Conservation (phyloP, 2,113 vertebrate genomes). For the Plecotus auritus region DNA sequence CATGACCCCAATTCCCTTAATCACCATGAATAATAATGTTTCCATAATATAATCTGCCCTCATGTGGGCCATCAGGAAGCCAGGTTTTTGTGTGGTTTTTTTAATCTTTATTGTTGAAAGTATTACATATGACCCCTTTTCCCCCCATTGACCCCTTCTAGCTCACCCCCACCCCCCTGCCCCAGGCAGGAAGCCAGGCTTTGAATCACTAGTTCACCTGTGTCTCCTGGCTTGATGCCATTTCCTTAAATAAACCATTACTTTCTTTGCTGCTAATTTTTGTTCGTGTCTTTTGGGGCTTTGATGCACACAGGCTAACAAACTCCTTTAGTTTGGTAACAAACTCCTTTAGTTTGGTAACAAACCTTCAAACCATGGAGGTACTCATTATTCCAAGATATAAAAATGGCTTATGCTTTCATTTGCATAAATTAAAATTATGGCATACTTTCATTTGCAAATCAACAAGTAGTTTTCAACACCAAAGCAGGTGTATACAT, state of each 20-base stretch:
- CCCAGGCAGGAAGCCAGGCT: neutral
- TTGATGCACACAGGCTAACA: neutral
- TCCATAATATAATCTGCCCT: neutral
- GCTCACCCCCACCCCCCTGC: too few species aligned
- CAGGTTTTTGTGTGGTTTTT: neutral
- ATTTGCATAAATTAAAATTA: neutral
- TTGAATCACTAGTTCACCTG: neutral
- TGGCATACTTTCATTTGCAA: neutral
- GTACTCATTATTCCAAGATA: neutral
- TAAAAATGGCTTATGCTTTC: neutral
- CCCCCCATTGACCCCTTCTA: too few species aligned
- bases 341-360: neutral
- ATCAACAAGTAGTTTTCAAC: constrained; percentile 5
- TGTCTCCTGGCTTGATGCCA: neutral
- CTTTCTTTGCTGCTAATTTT: neutral
- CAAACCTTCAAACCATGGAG: neutral
- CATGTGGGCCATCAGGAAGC: neutral
- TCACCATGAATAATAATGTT: neutral
- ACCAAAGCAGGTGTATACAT: neutral
- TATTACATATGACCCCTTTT: too few species aligned
- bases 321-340: too few species aligned
- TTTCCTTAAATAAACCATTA: neutral
- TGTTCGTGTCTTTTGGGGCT: neutral
- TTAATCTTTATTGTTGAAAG: too few species aligned
- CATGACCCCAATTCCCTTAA: neutral